A percentile compares a stretch with the other conserved stretches of the same genome.
phyloP scores from a whole-genome alignment of 2,888 invertebrate genomes.

The Pollenia labialis region DNA sequence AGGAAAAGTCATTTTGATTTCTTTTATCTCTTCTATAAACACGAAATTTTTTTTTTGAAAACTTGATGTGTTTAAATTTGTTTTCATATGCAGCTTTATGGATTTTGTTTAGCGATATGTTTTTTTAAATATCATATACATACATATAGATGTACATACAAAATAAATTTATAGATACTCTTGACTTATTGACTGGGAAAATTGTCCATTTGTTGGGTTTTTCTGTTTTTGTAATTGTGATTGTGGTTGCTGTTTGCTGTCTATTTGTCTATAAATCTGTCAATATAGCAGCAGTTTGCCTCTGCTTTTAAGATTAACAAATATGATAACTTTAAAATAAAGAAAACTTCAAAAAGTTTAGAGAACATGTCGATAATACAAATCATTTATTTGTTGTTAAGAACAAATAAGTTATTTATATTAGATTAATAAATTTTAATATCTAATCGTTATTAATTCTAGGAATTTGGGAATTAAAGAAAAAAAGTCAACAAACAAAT shows the following conservation, averaged over 20 bases:
- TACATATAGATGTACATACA: background rate
- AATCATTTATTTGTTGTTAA: background rate
- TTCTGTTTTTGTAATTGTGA: background rate
- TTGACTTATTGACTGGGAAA: slow-evolving; percentile 43
- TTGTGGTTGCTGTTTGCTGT: background rate
- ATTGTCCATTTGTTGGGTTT: slow-evolving; percentile 26
- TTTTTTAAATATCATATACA: background rate
- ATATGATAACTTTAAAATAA: background rate
- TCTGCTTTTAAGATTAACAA: background rate
- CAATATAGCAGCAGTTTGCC: background rate
- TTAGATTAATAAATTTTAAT: no score
- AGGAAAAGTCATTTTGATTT: no score
- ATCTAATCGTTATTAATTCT: no score
- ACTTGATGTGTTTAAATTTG: no score
- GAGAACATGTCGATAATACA: background rate
- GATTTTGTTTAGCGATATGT: slow-evolving; percentile 2
- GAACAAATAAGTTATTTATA: no score
- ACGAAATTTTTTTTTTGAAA: no score
- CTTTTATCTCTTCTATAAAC: no score
- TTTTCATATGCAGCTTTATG: background rate
- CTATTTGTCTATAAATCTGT: slow-evolving; percentile 26
- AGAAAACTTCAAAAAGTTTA: slow-evolving; percentile 19
- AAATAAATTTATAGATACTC: slow-evolving; percentile 1
- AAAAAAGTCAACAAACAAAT: no score
- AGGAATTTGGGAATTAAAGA: no score